Percentiles rank a stretch among this genome's conserved stretches.
Evolutionary conservation across 2,797 vertebrate genomes (phyloP).

Genomic region (Brachymystax lenok): DNA sequence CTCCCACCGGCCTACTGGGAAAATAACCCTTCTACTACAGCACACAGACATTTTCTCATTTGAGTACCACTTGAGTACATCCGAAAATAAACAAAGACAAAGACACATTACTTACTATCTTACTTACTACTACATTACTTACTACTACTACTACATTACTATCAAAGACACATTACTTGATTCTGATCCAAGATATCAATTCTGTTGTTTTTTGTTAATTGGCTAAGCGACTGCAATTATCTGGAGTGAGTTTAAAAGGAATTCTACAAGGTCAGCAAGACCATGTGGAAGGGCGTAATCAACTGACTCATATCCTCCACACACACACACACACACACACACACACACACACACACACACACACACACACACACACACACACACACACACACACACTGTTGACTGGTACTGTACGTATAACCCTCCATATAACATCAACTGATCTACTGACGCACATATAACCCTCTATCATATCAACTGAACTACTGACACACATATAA

Average conservation of each 20-base stretch:
- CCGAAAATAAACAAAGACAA: constrained; percentile 13
- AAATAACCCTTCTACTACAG: constrained; percentile 26
- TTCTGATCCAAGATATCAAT: neutral
- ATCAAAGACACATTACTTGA: constrained; percentile 28
- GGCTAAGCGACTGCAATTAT: constrained; percentile 34
- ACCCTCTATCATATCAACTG: no score
- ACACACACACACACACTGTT: neutral
- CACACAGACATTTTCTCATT: neutral
- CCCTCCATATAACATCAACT: no score
- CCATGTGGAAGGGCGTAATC: neutral
- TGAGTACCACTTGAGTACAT: neutral
- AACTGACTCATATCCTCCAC: neutral
- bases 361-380: neutral
- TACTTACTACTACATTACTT: no score
- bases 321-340: neutral
- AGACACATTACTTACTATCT: no score
- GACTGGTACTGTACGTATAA: no score
- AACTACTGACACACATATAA: no score
- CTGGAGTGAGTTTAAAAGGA: constrained; percentile 4
- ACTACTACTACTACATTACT: no score
- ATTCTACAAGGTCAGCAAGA: constrained; percentile 28
- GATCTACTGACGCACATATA: no score
- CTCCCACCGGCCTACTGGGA: constrained; percentile 13
- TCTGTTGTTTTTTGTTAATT: constrained; percentile 35
- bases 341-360: neutral